These are phyloP conservation scores for Lepeophtheirus nordmannii DNA, from an alignment of 2,888 invertebrate genomes.

Conservation along the genomic window DNA sequence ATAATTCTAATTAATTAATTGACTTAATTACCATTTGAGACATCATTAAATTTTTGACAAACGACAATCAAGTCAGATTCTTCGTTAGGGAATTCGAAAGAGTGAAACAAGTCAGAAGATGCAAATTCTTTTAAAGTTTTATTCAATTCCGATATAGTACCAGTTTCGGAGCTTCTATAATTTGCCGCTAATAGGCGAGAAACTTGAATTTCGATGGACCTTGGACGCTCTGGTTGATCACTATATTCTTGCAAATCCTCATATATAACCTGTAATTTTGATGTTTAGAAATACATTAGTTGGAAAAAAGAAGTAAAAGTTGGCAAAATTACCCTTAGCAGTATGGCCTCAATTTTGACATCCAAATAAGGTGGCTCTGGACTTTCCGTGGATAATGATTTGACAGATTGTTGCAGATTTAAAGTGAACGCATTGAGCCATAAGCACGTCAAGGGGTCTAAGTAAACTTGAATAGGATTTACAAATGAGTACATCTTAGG, in stretches of 20 bases:
- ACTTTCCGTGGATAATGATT: slow-evolving; percentile 16
- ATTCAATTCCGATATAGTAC: slow-evolving; percentile 59
- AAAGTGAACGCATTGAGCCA: slow-evolving; percentile 89
- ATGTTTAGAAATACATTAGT: background rate
- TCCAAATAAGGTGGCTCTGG: slow-evolving; percentile 42
- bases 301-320: background rate
- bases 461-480: slow-evolving; percentile 70
- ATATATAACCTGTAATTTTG: slow-evolving; percentile 47
- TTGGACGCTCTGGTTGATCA: slow-evolving; percentile 65
- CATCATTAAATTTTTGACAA: slow-evolving; percentile 55
- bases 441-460: slow-evolving; percentile 71
- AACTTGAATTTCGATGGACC: slow-evolving; percentile 65
- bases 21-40: slow-evolving; percentile 37
- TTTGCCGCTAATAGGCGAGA: slow-evolving; percentile 59
- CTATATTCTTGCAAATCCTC: slow-evolving; percentile 60
- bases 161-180: slow-evolving; percentile 36
- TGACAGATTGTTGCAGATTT: slow-evolving; percentile 61
- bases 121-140: slow-evolving; percentile 61
- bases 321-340: slow-evolving; percentile 56
- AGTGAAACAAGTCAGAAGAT: slow-evolving; percentile 55
- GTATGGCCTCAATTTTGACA: slow-evolving; percentile 74
- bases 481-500: slow-evolving; percentile 79
- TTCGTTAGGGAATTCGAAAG: slow-evolving; percentile 59
- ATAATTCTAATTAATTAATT: background rate
- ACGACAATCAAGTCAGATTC: slow-evolving; percentile 55